These are phyloP conservation scores for Drosophila borealis DNA, from an alignment of 2,888 invertebrate species.

Conservation along the genomic window DNA sequence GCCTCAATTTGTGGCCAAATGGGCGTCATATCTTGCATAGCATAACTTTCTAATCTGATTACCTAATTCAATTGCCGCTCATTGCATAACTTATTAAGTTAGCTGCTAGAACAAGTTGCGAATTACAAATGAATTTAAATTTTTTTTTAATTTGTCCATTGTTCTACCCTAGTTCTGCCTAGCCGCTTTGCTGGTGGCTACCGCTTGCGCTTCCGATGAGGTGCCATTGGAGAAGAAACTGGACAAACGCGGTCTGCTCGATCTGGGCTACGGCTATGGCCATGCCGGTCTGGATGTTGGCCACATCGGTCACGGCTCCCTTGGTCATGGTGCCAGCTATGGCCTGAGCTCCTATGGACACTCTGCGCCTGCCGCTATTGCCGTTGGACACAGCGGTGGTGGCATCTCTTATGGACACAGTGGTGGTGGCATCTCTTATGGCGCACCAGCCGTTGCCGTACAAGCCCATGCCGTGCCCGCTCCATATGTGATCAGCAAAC, in stretches of 20 bases:
- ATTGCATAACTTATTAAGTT: conserved; percentile 26
- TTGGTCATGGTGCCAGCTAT: conserved; percentile 82
- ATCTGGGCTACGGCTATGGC: conserved; percentile 92
- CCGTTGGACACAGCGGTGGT: conserved; percentile 80
- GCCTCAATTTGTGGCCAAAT: conserved; percentile 41
- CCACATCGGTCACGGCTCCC: conserved; percentile 88
- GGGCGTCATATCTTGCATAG: conserved; percentile 53
- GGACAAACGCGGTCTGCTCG: conserved; percentile 92
- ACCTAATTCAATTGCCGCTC: conserved; percentile 45
- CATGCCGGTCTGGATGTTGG: conserved; percentile 91
- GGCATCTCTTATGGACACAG: conserved; percentile 75
- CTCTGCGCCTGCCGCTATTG: conserved; percentile 46
- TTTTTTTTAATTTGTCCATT: background rate
- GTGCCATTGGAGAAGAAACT: conserved; percentile 90
- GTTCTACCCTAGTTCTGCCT: conserved; percentile 87
- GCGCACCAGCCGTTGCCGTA: conserved; percentile 67
- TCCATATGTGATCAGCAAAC: conserved; percentile 84
- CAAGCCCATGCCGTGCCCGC: conserved; percentile 69
- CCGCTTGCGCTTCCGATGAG: conserved; percentile 87
- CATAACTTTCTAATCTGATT: conserved; percentile 73
- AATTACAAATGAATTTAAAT: conserved; percentile 17
- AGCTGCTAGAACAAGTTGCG: conserved; percentile 42
- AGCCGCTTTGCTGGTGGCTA: conserved; percentile 91
- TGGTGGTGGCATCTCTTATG: conserved; percentile 71
- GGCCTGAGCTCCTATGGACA: conserved; percentile 72